Percentiles rank a stretch among this genome's conserved stretches.
Conservation (phyloP, 1,140 invertebrate species). For the Oncopeltus fasciatus region DNA sequence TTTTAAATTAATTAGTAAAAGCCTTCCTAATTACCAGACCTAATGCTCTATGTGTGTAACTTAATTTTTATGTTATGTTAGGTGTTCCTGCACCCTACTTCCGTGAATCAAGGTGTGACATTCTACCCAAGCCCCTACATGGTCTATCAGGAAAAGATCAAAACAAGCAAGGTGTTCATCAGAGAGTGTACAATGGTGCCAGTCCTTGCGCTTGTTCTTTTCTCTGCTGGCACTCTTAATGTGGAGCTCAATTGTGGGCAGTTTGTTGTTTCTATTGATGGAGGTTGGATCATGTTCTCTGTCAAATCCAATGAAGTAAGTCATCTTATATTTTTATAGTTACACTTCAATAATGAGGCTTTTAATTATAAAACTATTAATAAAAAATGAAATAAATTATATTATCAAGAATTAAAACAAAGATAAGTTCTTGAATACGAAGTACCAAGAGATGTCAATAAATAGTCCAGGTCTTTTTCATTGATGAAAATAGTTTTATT, state of each 20-base stretch:
- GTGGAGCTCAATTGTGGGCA: slow-evolving; percentile 57
- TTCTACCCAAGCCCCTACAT: slow-evolving; percentile 59
- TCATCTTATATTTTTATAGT: too few relatives aligned
- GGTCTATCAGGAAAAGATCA: slow-evolving; percentile 71
- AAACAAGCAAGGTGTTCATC: slow-evolving; percentile 63
- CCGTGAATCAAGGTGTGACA: slow-evolving; percentile 49
- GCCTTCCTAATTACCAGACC: too few relatives aligned
- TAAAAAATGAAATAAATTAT: too few relatives aligned
- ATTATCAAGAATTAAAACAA: too few relatives aligned
- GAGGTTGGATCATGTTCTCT: slow-evolving; percentile 71
- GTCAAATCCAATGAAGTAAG: slow-evolving; percentile 57
- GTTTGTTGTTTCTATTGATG: slow-evolving; percentile 61
- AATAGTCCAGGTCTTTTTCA: too few relatives aligned
- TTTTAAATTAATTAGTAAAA: too few relatives aligned
- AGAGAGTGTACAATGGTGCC: slow-evolving; percentile 68
- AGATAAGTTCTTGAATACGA: too few relatives aligned
- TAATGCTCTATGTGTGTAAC: too few relatives aligned
- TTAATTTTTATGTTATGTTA: slow-evolving; percentile 22
- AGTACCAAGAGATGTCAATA: too few relatives aligned
- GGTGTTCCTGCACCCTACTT: slow-evolving; percentile 61
- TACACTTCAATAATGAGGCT: too few relatives aligned
- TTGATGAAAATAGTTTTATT: too few relatives aligned
- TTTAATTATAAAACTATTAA: too few relatives aligned
- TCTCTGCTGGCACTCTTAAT: slow-evolving; percentile 53
- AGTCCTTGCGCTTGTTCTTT: slow-evolving; percentile 60